Evolutionary conservation across 2,113 vertebrate genomes (phyloP).

Genomic region (Tragelaphus strepsiceros): DNA sequence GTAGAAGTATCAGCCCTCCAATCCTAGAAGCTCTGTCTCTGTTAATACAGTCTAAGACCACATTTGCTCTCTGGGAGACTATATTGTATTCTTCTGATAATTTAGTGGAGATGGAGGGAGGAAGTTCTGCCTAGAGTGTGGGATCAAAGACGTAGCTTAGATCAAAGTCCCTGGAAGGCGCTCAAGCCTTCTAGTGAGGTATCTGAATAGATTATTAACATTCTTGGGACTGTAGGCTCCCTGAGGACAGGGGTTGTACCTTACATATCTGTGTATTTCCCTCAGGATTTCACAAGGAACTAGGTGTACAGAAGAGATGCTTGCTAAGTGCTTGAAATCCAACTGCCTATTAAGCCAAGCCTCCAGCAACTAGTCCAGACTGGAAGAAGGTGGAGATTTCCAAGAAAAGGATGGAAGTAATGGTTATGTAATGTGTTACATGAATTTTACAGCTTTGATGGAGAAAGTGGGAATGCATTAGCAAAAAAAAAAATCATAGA

Average conservation of each 20-base stretch:
- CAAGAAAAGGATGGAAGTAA: constrained; percentile 19
- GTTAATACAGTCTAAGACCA: constrained; percentile 21
- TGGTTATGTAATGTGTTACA: background rate
- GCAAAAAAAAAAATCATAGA: background rate
- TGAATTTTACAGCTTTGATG: background rate
- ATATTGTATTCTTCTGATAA: background rate
- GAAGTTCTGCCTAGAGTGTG: background rate
- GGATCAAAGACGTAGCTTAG: constrained; percentile 4
- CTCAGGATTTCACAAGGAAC: background rate
- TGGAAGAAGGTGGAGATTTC: background rate
- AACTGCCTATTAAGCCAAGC: background rate
- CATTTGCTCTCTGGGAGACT: constrained; percentile 5
- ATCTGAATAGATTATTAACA: constrained; percentile 12
- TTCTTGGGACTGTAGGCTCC: background rate
- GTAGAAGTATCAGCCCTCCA: background rate
- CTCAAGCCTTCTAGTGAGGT: background rate
- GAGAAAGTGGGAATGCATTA: background rate
- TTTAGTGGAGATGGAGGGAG: background rate
- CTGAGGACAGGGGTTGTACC: background rate
- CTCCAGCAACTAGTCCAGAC: background rate
- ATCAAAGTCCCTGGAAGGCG: constrained; percentile 13
- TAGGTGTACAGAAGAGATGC: background rate
- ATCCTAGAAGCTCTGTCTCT: constrained; percentile 23
- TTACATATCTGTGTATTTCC: background rate
- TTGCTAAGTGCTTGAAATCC: background rate